Conservation (phyloP, 2,113 vertebrate genomes). For the Copsychus sechellarum region DNA sequence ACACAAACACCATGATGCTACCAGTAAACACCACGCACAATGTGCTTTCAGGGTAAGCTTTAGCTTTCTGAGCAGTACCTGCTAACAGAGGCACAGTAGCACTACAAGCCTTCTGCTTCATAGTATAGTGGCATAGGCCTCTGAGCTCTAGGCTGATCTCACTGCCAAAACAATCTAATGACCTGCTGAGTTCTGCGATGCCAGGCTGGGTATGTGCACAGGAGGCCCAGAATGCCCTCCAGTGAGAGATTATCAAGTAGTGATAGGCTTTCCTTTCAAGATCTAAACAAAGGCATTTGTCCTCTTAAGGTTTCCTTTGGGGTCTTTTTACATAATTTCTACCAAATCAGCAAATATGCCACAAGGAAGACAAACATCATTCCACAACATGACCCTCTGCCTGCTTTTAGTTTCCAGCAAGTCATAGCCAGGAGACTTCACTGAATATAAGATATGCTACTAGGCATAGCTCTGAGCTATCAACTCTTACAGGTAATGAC, state of each 20-base stretch:
- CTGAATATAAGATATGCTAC: fast-evolving
- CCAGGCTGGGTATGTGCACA: neutral
- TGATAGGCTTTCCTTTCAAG: neutral
- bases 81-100: neutral
- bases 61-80: neutral
- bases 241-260: neutral
- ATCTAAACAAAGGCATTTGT: neutral
- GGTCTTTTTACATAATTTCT: neutral
- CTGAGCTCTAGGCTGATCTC: neutral
- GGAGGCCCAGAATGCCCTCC: neutral
- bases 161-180: neutral
- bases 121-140: no score
- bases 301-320: fast-evolving
- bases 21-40: neutral
- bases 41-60: neutral
- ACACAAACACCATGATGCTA: neutral
- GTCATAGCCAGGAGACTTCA: neutral
- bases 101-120: neutral
- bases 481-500: neutral
- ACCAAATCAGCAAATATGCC: neutral
- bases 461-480: neutral
- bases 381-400: neutral
- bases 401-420: neutral
- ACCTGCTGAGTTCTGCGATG: neutral
- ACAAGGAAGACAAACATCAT: neutral